Conservation (phyloP, 1,140 invertebrate species). For the Schmidtea mediterranea region DNA sequence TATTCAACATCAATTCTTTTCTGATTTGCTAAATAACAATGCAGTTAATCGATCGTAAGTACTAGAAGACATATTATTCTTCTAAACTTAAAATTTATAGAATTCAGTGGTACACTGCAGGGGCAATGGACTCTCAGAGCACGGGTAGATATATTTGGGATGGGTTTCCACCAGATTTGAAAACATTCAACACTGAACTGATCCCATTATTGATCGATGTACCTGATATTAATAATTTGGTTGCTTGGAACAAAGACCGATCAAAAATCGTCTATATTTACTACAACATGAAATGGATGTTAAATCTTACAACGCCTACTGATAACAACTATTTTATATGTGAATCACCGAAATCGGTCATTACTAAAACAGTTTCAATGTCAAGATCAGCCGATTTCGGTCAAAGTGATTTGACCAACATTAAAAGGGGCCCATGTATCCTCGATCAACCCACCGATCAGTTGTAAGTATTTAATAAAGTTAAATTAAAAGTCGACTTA, state of each 20-base stretch:
- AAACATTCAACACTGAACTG: slow-evolving; percentile 7
- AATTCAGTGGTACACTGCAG: slow-evolving; percentile 10
- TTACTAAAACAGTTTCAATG: neutral
- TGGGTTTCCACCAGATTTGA: neutral
- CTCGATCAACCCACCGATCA: neutral
- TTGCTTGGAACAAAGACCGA: slow-evolving; percentile 34
- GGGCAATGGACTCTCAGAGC: slow-evolving; percentile 5
- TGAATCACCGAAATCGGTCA: neutral
- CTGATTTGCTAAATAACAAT: neutral
- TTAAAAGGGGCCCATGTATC: slow-evolving; percentile 11
- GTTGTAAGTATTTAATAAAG: too few relatives aligned
- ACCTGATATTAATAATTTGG: slow-evolving; percentile 37
- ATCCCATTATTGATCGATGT: slow-evolving; percentile 43
- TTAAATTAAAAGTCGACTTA: too few relatives aligned
- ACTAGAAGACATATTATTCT: neutral
- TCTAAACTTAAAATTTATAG: slow-evolving; percentile 4
- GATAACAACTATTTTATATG: neutral
- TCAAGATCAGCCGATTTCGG: neutral
- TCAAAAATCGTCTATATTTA: slow-evolving; percentile 22
- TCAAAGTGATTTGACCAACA: slow-evolving; percentile 4
- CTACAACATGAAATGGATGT: slow-evolving; percentile 8
- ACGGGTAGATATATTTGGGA: slow-evolving; percentile 7
- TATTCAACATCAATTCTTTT: neutral
- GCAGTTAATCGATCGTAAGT: slow-evolving; percentile 1
- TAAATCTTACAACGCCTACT: neutral